Evolutionary conservation across 2,888 invertebrate species (phyloP).

Genomic region (Melieria picta): DNA sequence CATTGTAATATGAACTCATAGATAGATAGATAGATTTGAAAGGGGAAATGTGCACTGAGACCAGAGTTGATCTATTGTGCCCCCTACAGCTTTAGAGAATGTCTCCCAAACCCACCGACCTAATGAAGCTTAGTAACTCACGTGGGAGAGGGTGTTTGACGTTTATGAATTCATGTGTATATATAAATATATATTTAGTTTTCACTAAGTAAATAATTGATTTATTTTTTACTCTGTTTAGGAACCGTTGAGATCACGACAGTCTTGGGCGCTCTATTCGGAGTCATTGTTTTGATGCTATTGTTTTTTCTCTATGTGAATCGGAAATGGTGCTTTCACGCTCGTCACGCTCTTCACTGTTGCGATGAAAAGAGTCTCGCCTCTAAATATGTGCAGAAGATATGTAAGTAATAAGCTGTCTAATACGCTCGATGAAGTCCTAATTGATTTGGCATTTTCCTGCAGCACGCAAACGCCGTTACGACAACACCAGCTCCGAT

Average conservation of each 20-base stretch:
- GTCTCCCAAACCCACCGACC: no score
- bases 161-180: not conserved
- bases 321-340: conserved; percentile 77
- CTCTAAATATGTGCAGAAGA: conserved; percentile 64
- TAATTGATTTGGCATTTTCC: conserved; percentile 9
- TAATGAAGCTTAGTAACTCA: no score
- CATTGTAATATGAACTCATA: not conserved
- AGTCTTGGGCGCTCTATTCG: conserved; percentile 87
- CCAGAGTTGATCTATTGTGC: no score
- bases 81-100: no score
- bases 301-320: conserved; percentile 89
- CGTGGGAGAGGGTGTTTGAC: not conserved
- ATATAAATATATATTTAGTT: not conserved
- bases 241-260: conserved; percentile 83
- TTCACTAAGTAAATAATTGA: not conserved
- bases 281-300: conserved; percentile 82
- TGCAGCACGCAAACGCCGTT: conserved; percentile 62
- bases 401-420: conserved; percentile 58
- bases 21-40: no score
- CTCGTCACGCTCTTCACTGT: conserved; percentile 72
- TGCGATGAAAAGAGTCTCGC: conserved; percentile 69
- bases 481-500: conserved; percentile 73
- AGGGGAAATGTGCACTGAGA: no score
- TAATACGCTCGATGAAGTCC: not conserved
- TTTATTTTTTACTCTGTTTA: conserved; percentile 38